phyloP scores from a whole-genome alignment of 2,113 vertebrate genomes.

The Synodontis membranacea region DNA sequence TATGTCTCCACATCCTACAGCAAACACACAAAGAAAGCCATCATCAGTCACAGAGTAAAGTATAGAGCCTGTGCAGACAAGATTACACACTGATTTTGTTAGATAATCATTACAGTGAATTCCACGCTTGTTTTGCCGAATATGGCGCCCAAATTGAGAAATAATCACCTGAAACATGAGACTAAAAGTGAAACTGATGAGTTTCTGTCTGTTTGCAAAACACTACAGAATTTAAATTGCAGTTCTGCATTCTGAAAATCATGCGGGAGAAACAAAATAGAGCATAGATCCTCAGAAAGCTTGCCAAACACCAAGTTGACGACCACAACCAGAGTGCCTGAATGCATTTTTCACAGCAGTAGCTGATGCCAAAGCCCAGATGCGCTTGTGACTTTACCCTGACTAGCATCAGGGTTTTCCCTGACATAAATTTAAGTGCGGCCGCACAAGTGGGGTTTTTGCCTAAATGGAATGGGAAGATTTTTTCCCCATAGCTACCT shows the following conservation, averaged over 20 bases:
- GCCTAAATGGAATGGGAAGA: constrained; percentile 2
- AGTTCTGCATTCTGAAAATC: constrained; percentile 19
- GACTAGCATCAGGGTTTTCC: constrained; percentile 23
- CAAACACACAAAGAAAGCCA: constrained; percentile 35
- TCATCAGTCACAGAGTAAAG: background rate
- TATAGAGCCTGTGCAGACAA: background rate
- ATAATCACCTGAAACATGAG: constrained; percentile 19
- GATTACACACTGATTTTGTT: constrained; percentile 17
- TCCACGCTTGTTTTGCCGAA: background rate
- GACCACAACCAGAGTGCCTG: constrained; percentile 9
- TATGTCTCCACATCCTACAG: constrained; percentile 17
- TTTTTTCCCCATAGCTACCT: background rate
- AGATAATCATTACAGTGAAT: background rate
- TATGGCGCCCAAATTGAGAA: constrained; percentile 6
- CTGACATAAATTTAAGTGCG: constrained; percentile 15
- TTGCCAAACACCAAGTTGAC: constrained; percentile 16
- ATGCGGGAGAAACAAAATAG: constrained; percentile 3
- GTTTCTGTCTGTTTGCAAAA: constrained; percentile 22
- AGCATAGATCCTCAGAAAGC: constrained; percentile 28
- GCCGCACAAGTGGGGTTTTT: constrained; percentile 6
- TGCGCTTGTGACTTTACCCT: constrained; percentile 1
- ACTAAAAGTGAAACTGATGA: constrained; percentile 17
- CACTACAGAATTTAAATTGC: constrained; percentile 2
- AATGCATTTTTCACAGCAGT: constrained; percentile 21
- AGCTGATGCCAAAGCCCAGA: constrained; percentile 24